Conservation (phyloP, 23 tunicate species). For the Styela clava region DNA sequence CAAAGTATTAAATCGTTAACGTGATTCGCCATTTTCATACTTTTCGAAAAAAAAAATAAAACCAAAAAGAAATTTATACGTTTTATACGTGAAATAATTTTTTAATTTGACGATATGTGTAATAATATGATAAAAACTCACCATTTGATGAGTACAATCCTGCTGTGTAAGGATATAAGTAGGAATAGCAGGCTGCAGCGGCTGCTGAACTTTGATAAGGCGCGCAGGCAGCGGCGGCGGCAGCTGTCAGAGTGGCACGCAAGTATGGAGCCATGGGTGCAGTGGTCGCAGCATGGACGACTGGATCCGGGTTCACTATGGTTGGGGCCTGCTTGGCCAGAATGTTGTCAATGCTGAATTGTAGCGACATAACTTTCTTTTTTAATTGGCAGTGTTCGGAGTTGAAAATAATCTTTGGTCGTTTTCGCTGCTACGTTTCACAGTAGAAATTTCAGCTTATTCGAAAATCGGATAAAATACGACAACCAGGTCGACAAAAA, state of each 20-base stretch:
- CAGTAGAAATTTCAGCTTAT: constrained; percentile 21
- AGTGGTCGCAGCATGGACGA: constrained; percentile 14
- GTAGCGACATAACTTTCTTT: constrained; percentile 63
- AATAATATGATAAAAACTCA: constrained; percentile 2
- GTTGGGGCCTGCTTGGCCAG: constrained; percentile 41
- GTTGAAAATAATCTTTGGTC: constrained; percentile 4
- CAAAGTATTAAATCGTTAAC: too few relatives aligned
- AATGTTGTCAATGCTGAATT: constrained; percentile 91
- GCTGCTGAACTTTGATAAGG: constrained; percentile 62
- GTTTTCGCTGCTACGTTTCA: constrained; percentile 5
- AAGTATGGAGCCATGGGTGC: constrained; percentile 63
- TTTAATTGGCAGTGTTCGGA: neutral
- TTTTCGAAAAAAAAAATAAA: too few relatives aligned
- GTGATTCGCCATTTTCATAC: too few relatives aligned
- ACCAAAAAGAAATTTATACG: too few relatives aligned
- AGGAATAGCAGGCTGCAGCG: constrained; percentile 46
- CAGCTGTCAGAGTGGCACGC: constrained; percentile 79
- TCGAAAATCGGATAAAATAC: constrained; percentile 19
- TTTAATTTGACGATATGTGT: too few relatives aligned
- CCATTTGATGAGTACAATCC: constrained; percentile 53
- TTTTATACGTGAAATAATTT: too few relatives aligned
- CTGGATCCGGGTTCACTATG: neutral
- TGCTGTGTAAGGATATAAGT: constrained; percentile 76
- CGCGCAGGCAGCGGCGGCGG: constrained; percentile 79
- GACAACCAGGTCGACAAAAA: constrained; percentile 37